Conservation (phyloP, 2,797 vertebrate species). For the Onychomys torridus region DNA sequence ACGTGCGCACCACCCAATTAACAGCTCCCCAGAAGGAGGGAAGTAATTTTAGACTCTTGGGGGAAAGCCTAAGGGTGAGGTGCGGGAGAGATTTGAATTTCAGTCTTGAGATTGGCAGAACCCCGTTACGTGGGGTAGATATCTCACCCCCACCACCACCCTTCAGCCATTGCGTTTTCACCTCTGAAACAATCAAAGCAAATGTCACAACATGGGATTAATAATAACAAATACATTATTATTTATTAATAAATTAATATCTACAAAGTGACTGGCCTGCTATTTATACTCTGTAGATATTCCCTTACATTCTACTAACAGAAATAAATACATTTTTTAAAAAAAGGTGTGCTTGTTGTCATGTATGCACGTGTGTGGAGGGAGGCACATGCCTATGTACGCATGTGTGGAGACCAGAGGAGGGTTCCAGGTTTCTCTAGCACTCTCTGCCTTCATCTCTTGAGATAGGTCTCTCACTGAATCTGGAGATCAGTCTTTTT, state of each 20-base stretch:
- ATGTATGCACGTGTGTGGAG: background rate
- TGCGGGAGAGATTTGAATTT: background rate
- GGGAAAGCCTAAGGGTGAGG: background rate
- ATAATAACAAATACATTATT: background rate
- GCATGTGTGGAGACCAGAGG: background rate
- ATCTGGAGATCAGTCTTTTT: background rate
- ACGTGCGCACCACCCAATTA: constrained; percentile 47
- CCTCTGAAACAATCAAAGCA: background rate
- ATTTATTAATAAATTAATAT: background rate
- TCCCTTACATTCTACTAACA: constrained; percentile 53
- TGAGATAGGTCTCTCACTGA: background rate
- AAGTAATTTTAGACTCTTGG: constrained; percentile 64
- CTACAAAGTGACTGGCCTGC: background rate
- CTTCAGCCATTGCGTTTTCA: background rate
- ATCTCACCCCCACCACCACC: background rate
- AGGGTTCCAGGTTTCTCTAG: background rate
- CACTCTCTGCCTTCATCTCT: background rate
- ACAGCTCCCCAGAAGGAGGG: constrained; percentile 50
- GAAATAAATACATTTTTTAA: background rate
- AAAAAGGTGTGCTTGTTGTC: background rate
- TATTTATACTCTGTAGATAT: background rate
- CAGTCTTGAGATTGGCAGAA: too few relatives aligned
- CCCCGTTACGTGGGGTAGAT: background rate
- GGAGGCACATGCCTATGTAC: background rate
- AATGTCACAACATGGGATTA: background rate